Base-by-base conservation (phyloP, 2,888 invertebrate species). In the Strigamia transsilvanica region DNA sequence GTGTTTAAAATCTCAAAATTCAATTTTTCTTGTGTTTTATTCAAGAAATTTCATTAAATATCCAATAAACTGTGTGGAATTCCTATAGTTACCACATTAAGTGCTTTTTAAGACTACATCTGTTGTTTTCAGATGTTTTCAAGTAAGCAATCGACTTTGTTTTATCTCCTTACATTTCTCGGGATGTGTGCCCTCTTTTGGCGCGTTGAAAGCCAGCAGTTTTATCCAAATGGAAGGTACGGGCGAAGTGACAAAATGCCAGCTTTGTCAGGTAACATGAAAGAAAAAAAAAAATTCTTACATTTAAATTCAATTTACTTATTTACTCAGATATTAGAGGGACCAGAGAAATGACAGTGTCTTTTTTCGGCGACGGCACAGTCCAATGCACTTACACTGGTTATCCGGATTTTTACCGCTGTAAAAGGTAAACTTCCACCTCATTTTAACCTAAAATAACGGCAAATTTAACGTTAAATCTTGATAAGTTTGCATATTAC, bases 381-480 rank as follows among this genome's bases (percentile, higher is more conserved):
- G 83, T 83, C 18, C 80, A 77, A 46, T 83, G 83, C 51, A 82
- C 73, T 80, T 83, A 82, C 77, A 83, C 83, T 5, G 83, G 83
- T 21, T 82, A 81, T 21, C 23, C 61, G 34, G 83, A 83, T 82
- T 83, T 80, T 82, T 83, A 83, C 82, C 81, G 66, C 80, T 83
- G 83, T 80, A 51, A 18, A 32, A 82, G 83, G 83, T 83, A 1
- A 56, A 9, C 21, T 56, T 56, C n/a, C 9, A 18, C 6, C 38
- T 7, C 2, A 9, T 6, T 38, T 38, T 38, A 38, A 38, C 6
- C 2, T 38, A 38, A 38, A 38, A 38, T 38, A 38, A 38, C 10
- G 6, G 10, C 0, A 38, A 38, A 2, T 38, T 38, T 38, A 38
- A 6, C 10, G 6, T 0, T 7, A 38, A 38, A 38, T 5, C 2